Conservation (phyloP, 2,797 vertebrate genomes). For the Mormyrops boulengeri region DNA sequence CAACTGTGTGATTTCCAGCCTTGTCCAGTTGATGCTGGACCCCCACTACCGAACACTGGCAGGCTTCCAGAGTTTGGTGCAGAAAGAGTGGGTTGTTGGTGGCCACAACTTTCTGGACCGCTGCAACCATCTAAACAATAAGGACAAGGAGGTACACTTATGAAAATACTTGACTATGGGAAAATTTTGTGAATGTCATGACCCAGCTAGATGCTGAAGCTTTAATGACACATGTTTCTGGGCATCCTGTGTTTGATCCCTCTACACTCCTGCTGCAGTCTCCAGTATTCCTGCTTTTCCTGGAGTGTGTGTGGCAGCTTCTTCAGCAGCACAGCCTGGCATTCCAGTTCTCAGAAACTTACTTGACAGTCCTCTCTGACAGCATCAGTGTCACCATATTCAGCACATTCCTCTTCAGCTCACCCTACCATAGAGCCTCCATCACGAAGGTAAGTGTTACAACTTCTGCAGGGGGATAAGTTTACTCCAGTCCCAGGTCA, state of each 20-base stretch:
- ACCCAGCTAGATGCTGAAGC: background rate
- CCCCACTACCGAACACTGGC: constrained; percentile 68
- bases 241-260: background rate
- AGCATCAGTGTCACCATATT: constrained; percentile 78
- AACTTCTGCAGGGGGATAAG: background rate
- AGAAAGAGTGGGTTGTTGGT: constrained; percentile 79
- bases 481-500: background rate
- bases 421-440: constrained; percentile 61
- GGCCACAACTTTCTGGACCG: constrained; percentile 77
- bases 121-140: constrained; percentile 73
- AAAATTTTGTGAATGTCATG: background rate
- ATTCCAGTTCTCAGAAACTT: constrained; percentile 82
- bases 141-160: constrained; percentile 67
- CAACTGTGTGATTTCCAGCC: constrained; percentile 72
- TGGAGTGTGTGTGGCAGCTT: constrained; percentile 80
- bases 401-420: constrained; percentile 83
- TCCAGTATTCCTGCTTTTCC: constrained; percentile 75
- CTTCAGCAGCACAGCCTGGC: constrained; percentile 71
- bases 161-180: background rate
- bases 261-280: constrained; percentile 47
- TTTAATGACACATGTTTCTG: background rate
- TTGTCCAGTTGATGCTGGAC: constrained; percentile 84
- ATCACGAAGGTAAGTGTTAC: constrained; percentile 32
- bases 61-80: constrained; percentile 80
- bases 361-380: constrained; percentile 78